A percentile compares a stretch with the other conserved stretches of the same genome.
Conservation (phyloP, 2,888 invertebrate genomes). For the Amaurobius ferox region DNA sequence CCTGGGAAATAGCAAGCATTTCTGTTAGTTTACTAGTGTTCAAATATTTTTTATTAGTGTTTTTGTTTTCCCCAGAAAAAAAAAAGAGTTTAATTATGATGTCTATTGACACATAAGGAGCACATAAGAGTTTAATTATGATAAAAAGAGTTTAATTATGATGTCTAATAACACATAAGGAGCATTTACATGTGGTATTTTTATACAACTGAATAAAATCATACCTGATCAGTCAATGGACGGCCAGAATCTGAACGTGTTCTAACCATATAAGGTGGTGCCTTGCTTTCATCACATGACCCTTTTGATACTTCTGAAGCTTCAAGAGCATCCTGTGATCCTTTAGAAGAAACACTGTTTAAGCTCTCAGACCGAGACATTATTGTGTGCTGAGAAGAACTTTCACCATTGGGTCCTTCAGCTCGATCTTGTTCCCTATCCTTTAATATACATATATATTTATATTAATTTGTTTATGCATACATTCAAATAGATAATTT, state of each 20-base stretch:
- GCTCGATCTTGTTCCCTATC: constrained; percentile 69
- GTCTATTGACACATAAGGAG: too few relatives aligned
- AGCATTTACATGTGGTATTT: too few relatives aligned
- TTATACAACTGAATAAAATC: too few relatives aligned
- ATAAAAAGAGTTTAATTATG: too few relatives aligned
- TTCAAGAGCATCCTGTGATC: constrained; percentile 23
- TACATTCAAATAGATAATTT: not conserved
- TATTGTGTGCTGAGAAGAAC: not conserved
- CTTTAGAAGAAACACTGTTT: constrained; percentile 34
- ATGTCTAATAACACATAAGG: too few relatives aligned
- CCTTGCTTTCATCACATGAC: constrained; percentile 26
- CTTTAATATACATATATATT: constrained; percentile 15
- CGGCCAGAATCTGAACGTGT: constrained; percentile 92
- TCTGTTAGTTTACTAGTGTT: too few relatives aligned
- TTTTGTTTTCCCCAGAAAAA: too few relatives aligned
- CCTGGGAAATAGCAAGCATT: too few relatives aligned
- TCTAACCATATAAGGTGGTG: constrained; percentile 76
- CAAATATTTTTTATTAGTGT: too few relatives aligned
- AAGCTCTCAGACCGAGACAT: constrained; percentile 27
- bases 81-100: too few relatives aligned
- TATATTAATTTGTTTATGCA: not conserved
- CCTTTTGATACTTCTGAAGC: constrained; percentile 11
- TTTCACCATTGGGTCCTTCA: constrained; percentile 56
- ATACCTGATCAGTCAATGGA: constrained; percentile 87
- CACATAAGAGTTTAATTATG: too few relatives aligned